Base-by-base conservation (phyloP, 2,797 vertebrate genomes). In the Bryconaethiops microstoma region DNA sequence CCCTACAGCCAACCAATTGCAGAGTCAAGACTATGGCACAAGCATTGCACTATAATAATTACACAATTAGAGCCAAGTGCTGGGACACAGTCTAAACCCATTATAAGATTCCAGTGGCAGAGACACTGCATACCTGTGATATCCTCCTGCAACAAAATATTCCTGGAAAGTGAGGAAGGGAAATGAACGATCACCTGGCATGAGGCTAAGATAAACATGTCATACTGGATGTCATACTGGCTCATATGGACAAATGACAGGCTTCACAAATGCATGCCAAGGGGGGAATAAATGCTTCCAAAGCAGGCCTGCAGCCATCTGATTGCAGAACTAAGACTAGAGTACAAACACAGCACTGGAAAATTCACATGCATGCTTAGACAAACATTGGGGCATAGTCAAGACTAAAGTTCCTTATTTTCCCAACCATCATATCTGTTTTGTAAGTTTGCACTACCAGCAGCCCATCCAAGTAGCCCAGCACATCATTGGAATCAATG, bases 1-100 rank as follows among this genome's bases (percentile, higher is more conserved):
- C 75, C 72, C 76, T 74, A 42, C 71, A 42, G 81, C 42, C 81
- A 62, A 78, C 68, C n/a, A 55, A 35, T 48, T 52, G 76, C n/a
- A n/a, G n/a, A n/a, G n/a, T 12, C 60, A 62, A 62, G 60, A 62
- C 60, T 14, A 62, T 25, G 29, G 60, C 2, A 4, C 25, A 29
- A 62, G 14, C 60, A 14, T 4, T 14, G 21, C 59, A 23, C 8
- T 25, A 23, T 60, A 60, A 60, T 60, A 5, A 23, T 60, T 23
- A 25, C 59, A 60, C 54, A 55, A 19, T 5, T 52, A 52, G 5
- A n/a, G 55, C 55, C 52, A 7, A 60, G 21, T 23, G 10, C 8
- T 23, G 19, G 54, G 19, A 23, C 23, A 2, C 4, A 23, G 21
- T 13, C 21, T 23, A 25, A 60, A 60, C 59, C 21, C 59, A 25